phyloP scores from a whole-genome alignment of 2,888 invertebrate species.

The Ophion obscuratus region DNA sequence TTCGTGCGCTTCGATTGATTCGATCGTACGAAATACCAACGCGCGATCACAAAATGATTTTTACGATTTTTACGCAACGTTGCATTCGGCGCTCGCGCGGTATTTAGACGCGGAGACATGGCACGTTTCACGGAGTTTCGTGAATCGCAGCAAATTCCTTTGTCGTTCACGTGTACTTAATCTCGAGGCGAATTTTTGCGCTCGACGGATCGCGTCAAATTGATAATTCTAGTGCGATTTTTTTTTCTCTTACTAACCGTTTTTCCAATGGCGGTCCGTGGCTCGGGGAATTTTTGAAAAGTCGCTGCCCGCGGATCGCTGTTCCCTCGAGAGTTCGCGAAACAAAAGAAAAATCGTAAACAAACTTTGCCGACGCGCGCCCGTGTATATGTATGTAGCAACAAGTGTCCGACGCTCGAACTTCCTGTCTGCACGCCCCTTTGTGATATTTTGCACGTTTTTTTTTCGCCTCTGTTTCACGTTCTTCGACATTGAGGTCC shows the following conservation, averaged over 20 bases:
- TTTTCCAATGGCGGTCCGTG: neutral
- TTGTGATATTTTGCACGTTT: neutral
- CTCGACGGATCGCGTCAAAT: neutral
- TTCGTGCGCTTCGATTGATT: neutral
- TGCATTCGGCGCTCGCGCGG: neutral
- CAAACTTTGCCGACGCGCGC: neutral
- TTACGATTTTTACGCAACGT: neutral
- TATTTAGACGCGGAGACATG: neutral
- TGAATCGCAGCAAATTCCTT: neutral
- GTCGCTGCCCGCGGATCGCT: neutral
- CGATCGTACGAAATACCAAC: neutral
- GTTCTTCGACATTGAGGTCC: too few species aligned
- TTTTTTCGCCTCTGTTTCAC: too few species aligned
- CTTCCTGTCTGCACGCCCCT: neutral
- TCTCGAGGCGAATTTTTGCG: too few species aligned
- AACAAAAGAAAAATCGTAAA: slow-evolving; percentile 3
- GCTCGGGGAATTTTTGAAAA: neutral
- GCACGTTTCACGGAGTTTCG: neutral
- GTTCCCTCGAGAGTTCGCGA: neutral
- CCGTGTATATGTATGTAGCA: neutral
- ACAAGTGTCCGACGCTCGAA: neutral
- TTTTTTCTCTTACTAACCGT: neutral
- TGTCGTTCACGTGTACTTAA: neutral
- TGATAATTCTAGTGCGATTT: neutral
- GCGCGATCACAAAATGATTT: neutral